Base-by-base conservation (phyloP, 2,888 invertebrate genomes). In the Drosophila longiperda region DNA sequence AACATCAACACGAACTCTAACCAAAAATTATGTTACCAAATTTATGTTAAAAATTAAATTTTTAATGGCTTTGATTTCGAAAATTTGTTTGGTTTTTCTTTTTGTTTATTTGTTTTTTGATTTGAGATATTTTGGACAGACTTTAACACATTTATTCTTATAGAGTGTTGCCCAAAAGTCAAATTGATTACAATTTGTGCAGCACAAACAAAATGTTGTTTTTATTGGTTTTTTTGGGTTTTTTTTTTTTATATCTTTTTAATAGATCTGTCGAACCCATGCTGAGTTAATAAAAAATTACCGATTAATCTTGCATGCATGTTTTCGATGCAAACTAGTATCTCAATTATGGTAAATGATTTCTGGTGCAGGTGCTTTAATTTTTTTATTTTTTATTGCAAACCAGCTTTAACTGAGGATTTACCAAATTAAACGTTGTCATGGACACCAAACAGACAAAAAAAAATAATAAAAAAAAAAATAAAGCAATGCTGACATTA, bases 371-470 rank as follows among this genome's bases (percentile, higher is more conserved):
- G 55, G 3, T 40, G 40, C 4, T 48, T 53, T 63, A 23, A 23
- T 23, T 23, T 23, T 23, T 23, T 23, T 23, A 1, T 23, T 45
- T 32, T 53, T 38, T 38, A 54, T 20, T 26, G 40, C 48, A 49
- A 68, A 40, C 33, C 53, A 11, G 68, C 29, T 49, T 52, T 36
- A 26, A 23, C 20, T n/a, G 29, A 20, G 49, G 29, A 34, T 17
- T 38, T 38, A 40, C 38, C 15, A 32, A 42, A 32, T 57, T 69
- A 54, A 50, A 57, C 57, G 67, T 29, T 42, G 67, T 50, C 67
- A 50, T 34, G 49, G 68, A 42, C 17, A 23, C 40, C 38, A 23
- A 65, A 49, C 9, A 45, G 5, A 5, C 29, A 29, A n/a, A 29
- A 6, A 15, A n/a, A 23, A 26, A 8, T 5, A 3, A 45, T 3